Evolutionary conservation across 2,888 invertebrate species (phyloP).

Genomic region (Nymphalis c-album): DNA sequence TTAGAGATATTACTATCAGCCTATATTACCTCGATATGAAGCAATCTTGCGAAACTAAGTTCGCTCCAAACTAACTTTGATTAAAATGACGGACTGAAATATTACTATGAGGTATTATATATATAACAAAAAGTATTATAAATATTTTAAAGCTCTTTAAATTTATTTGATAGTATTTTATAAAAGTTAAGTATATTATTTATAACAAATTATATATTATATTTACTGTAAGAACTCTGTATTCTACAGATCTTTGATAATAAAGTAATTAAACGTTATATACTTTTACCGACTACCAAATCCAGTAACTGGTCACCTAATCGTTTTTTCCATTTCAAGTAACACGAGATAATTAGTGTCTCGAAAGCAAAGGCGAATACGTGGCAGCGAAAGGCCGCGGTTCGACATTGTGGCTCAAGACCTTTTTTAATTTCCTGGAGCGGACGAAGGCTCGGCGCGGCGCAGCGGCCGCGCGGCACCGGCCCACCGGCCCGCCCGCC

Average conservation of each 20-base stretch:
- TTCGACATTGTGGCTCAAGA: conserved; percentile 61
- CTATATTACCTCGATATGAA: conserved; percentile 61
- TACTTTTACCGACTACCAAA: conserved; percentile 29
- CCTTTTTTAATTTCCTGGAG: conserved; percentile 75
- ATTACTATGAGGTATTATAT: conserved; percentile 38
- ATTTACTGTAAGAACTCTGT: too few relatives aligned
- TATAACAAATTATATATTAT: too few relatives aligned
- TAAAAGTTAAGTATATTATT: too few relatives aligned
- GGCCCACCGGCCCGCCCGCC: conserved; percentile 55
- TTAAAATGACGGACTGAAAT: conserved; percentile 67
- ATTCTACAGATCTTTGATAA: too few relatives aligned
- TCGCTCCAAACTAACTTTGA: conserved; percentile 74
- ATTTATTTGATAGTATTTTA: too few relatives aligned
- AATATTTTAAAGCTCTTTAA: conserved; percentile 6
- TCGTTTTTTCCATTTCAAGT: conserved; percentile 40
- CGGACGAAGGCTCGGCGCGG: conserved; percentile 41
- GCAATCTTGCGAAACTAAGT: conserved; percentile 61
- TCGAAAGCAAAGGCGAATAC: conserved; percentile 38
- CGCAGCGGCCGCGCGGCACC: conserved; percentile 48
- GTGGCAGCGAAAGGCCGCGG: conserved; percentile 43
- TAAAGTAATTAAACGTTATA: conserved; percentile 27
- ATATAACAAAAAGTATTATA: conserved; percentile 20
- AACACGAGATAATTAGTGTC: conserved; percentile 42
- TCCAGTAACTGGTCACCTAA: conserved; percentile 33
- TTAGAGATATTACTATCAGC: conserved; percentile 70